Percentiles rank a stretch among this genome's conserved stretches.
Evolutionary conservation across 2,888 invertebrate species (phyloP).

Genomic region (Dioctria linearis): DNA sequence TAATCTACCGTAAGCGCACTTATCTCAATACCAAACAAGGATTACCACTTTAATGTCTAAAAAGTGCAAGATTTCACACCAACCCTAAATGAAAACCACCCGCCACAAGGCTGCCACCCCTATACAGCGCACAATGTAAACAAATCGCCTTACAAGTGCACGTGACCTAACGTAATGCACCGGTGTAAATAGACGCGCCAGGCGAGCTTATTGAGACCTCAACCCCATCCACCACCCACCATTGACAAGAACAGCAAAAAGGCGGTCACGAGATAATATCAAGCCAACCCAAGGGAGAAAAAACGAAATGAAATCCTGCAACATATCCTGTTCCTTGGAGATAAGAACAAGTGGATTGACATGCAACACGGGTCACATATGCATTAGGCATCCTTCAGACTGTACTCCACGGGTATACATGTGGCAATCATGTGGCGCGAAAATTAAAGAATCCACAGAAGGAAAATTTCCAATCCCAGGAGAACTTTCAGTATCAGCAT

Average conservation of each 20-base stretch:
- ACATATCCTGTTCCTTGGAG: conserved; percentile 32
- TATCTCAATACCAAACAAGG: conserved; percentile 51
- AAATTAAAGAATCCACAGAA: conserved; percentile 12
- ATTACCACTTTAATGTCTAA: conserved; percentile 49
- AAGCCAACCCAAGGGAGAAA: neutral
- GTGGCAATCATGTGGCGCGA: neutral
- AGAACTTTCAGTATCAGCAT: neutral
- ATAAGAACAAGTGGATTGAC: conserved; percentile 22
- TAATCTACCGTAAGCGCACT: conserved; percentile 26
- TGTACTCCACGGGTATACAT: neutral
- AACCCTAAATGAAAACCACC: conserved; percentile 28
- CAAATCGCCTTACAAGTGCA: conserved; percentile 57
- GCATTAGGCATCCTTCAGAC: neutral
- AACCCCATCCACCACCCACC: neutral
- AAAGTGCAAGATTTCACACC: conserved; percentile 57
- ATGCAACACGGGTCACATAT: conserved; percentile 39
- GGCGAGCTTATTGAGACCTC: conserved; percentile 58
- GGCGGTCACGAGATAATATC: conserved; percentile 17
- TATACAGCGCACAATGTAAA: conserved; percentile 52
- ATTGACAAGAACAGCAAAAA: conserved; percentile 7
- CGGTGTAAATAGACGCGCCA: conserved; percentile 50
- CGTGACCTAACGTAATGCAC: conserved; percentile 55
- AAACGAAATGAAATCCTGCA: conserved; percentile 5
- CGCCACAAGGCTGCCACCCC: neutral
- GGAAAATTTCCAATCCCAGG: neutral